Base-by-base conservation (phyloP, 1,140 invertebrate genomes). In the Lineus longissimus region DNA sequence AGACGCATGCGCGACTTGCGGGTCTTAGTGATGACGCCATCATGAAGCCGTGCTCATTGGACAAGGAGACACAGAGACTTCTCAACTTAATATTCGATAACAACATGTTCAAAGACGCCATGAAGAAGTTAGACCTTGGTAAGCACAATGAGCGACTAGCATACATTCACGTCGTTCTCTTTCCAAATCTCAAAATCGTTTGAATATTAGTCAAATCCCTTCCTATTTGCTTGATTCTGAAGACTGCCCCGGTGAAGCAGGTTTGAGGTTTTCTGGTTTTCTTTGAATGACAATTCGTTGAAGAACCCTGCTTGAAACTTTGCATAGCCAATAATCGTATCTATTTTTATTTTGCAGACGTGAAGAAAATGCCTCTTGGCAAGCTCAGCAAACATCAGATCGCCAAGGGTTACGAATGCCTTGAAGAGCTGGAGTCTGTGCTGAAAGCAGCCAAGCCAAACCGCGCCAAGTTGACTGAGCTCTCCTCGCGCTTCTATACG, bases 341-440 rank as follows among this genome's bases (percentile, higher is more conserved):
- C 29, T 54, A 61, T 31, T 25, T 23, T 47, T 54, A 36, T 56
- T 19, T 63, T 17, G 41, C 60, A 81, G 83, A 84, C 73, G 74
- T 82, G 0, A 83, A 83, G 67, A 84, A 84, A 66, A 84, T 84
- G 83, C 83, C 83, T 1, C 67, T 84, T 25, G 83, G 83, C 6
- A 84, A 84, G 68, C 68, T 84, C 6, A 83, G 82, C 66, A 84
- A 84, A 65, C 47, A 70, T 6, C 83, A 84, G 64, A 84, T 84
- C 41, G 80, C 81, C 0, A 83, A 84, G 74, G 82, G 83, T n/a
- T 82, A 83, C 67, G 81, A 83, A 60, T 72, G 73, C 27, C 64
- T 84, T 22, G 78, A 84, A 36, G 79, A 81, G 33, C 69, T 84
- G 29, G 81, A 84, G 67, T 70, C 76, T 17, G 73, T 70, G 17